Base-by-base conservation (phyloP, 2,888 invertebrate genomes). In the Trichopria drosophilae region DNA sequence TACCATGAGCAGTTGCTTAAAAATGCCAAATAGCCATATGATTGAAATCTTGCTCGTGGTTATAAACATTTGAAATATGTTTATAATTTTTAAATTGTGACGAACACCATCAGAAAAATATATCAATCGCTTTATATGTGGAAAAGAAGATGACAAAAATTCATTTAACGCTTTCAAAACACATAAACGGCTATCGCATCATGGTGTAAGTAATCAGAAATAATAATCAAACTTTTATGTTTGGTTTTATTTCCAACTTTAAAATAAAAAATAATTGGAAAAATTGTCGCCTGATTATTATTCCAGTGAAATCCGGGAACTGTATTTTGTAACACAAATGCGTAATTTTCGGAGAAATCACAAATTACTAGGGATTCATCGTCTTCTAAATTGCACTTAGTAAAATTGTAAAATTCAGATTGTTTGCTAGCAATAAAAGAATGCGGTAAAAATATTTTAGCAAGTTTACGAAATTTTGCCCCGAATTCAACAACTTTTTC, bases 61-160 rank as follows among this genome's bases (percentile, higher is more conserved):
- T 22, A 37, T 29, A 40, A 23, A 47, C 16, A 23, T 29, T 49
- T 15, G 41, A 19, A 31, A 49, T 40, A 35, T 51, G 32, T 37
- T 53, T 42, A 15, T 10, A 34, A 43, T 53, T 48, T 34, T 53
- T 53, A 20, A 45, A 53, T 32, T 53, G 41, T 16, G 47, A 47
- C n/a, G 49, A 6, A 45, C 41, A 4, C 53, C 49, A 13, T 53
- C 53, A 10, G 49, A 53, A 34, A 50, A 53, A 36, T 53, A 53
- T 5, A 36, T 36, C 1, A 34, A 19, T n/a, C 39, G 18, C 15
- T 10, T 28, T 6, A 45, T 18, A 2, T 23, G 7, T 4, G 41
- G 34, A 42, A 10, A n/a, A 31, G 42, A 37, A 1, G 28, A n/a
- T 13, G 40, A 44, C n/a, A 53, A 22, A 32, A 41, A 53, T 24